These are phyloP conservation scores for Holocentrus rufus DNA, from an alignment of 2,797 vertebrate genomes.

Conservation along the genomic window DNA sequence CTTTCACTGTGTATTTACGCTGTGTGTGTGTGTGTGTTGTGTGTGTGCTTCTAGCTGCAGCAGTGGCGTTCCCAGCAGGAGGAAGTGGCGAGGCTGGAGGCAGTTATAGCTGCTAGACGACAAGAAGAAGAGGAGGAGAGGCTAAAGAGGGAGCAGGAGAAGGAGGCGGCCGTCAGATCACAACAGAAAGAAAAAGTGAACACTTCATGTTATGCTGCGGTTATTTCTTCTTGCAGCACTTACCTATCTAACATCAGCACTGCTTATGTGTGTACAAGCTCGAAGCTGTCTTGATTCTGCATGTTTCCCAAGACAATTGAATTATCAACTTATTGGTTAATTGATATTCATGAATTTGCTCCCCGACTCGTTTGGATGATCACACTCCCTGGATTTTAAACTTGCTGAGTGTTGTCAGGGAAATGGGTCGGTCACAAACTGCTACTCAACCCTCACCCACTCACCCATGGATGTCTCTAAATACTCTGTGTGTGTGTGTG, in stretches of 20 bases:
- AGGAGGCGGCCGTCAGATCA: slow-evolving; percentile 81
- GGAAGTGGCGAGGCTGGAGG: slow-evolving; percentile 87
- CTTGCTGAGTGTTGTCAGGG: no score
- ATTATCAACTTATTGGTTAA: neutral
- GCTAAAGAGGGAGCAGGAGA: slow-evolving; percentile 82
- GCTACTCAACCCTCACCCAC: neutral
- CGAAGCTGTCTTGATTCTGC: neutral
- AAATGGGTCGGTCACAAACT: no score
- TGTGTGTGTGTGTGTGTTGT: slow-evolving; percentile 6
- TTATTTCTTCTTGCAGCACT: slow-evolving; percentile 3
- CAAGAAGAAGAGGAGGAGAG: slow-evolving; percentile 83
- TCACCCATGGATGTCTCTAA: neutral
- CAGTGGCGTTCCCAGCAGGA: slow-evolving; percentile 89
- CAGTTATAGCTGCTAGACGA: slow-evolving; percentile 83
- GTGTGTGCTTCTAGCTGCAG: slow-evolving; percentile 80
- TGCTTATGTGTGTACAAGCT: neutral
- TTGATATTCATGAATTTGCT: neutral
- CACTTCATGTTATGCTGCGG: neutral
- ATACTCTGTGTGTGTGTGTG: neutral
- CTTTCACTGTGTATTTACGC: slow-evolving; percentile 40
- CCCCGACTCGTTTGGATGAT: neutral
- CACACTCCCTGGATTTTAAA: neutral
- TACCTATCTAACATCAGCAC: no score
- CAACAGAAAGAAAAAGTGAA: slow-evolving; percentile 84
- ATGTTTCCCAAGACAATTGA: neutral